phyloP scores from a whole-genome alignment of 2,113 vertebrate species.

The Eidolon helvum region DNA sequence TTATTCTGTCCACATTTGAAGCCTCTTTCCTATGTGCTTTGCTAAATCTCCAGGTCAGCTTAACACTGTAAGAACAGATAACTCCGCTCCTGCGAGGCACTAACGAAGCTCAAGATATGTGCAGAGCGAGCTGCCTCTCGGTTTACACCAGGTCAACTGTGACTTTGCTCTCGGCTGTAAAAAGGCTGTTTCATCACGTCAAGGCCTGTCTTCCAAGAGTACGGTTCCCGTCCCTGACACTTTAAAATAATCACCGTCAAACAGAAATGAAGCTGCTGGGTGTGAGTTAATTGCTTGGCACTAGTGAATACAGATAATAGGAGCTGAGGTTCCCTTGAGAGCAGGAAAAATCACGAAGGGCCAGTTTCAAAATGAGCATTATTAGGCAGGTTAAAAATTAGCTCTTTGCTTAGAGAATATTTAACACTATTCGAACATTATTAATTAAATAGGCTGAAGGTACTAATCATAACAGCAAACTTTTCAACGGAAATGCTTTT shows the following conservation, averaged over 20 bases:
- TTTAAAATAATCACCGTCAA: conserved; percentile 59
- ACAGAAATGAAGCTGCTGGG: conserved; percentile 1
- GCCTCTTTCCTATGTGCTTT: neutral
- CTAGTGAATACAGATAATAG: conserved; percentile 47
- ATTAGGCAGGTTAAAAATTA: conserved; percentile 60
- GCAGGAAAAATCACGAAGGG: conserved; percentile 56
- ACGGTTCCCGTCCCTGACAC: conserved; percentile 48
- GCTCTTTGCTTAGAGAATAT: neutral
- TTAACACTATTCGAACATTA: conserved; percentile 49
- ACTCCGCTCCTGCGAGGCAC: neutral
- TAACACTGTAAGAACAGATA: neutral
- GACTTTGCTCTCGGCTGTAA: neutral
- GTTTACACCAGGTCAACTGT: neutral
- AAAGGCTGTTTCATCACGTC: neutral
- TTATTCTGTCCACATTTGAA: neutral
- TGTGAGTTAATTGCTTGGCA: conserved; percentile 64
- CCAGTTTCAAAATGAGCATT: conserved; percentile 66
- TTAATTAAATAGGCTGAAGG: conserved; percentile 21
- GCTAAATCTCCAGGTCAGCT: conserved; percentile 5
- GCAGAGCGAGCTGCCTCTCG: neutral
- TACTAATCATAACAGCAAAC: conserved; percentile 32
- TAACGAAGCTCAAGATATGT: neutral
- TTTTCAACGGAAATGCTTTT: conserved; percentile 15
- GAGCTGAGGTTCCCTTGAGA: conserved; percentile 53
- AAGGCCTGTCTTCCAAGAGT: conserved; percentile 44